Evolutionary conservation across 2,113 vertebrate genomes (phyloP).

Genomic region (Lophochroa leadbeateri): DNA sequence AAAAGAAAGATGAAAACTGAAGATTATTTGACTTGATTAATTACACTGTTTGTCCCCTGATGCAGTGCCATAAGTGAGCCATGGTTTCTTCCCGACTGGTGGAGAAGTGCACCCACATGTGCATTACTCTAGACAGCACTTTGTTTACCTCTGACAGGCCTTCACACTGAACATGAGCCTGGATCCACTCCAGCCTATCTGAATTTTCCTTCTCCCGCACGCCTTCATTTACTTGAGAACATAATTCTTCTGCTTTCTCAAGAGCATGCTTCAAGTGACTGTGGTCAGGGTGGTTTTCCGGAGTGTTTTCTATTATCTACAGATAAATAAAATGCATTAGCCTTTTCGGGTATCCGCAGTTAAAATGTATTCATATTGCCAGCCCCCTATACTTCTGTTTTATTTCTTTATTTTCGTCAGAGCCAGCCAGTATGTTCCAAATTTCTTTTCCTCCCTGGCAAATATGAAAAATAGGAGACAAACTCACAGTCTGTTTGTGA

Average conservation of each 20-base stretch:
- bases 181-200: constrained; percentile 97
- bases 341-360: background rate
- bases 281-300: constrained; percentile 94
- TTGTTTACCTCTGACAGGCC: constrained; percentile 91
- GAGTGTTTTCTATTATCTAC: constrained; percentile 96
- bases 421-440: background rate
- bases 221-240: constrained; percentile 97
- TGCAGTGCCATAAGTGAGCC: background rate
- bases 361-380: background rate
- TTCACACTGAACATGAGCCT: constrained; percentile 96
- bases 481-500: background rate
- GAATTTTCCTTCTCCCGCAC: constrained; percentile 99
- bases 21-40: background rate
- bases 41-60: background rate
- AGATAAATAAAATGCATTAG: background rate
- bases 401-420: background rate
- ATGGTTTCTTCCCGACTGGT: background rate
- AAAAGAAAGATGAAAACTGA: background rate
- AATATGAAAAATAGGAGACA: background rate
- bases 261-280: constrained; percentile 93
- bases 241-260: constrained; percentile 97
- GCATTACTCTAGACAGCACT: background rate
- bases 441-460: background rate
- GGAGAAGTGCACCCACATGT: background rate
- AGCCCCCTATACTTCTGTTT: background rate